Conservation (phyloP, 2,113 vertebrate species). For the Gasterosteus aculeatus region DNA sequence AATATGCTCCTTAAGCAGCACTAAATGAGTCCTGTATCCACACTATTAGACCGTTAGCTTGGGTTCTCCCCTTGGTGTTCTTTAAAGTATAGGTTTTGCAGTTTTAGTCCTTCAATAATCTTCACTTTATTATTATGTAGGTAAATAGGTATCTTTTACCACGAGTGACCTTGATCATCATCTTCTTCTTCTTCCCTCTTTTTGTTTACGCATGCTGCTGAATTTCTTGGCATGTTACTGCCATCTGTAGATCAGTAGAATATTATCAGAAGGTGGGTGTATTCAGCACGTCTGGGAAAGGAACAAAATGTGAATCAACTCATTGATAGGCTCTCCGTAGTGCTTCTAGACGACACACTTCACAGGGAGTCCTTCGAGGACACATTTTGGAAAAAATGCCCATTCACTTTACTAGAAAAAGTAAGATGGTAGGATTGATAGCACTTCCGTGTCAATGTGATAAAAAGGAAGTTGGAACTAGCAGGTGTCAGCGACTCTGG, state of each 20-base stretch:
- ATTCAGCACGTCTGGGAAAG: too few species aligned
- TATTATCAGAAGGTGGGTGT: not conserved
- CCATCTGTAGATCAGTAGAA: not conserved
- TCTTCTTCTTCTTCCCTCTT: not conserved
- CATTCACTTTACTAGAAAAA: not conserved
- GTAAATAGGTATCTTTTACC: not conserved
- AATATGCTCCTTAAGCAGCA: constrained; percentile 20
- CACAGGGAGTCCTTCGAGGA: not conserved
- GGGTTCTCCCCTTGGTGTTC: constrained; percentile 18
- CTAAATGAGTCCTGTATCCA: constrained; percentile 26
- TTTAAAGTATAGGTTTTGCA: constrained; percentile 19
- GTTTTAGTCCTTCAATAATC: constrained; percentile 18
- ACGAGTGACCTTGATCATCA: not conserved
- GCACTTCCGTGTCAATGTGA: not conserved
- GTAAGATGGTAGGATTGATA: not conserved
- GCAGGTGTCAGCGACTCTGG: not conserved
- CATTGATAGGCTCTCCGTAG: too few species aligned
- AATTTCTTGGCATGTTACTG: not conserved
- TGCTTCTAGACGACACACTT: not conserved
- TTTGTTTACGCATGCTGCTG: not conserved
- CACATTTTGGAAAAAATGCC: not conserved
- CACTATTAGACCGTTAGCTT: constrained; percentile 1
- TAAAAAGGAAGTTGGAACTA: not conserved
- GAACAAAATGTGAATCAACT: too few species aligned
- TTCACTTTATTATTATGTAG: constrained; percentile 26